Percentiles rank a stretch among this genome's conserved stretches.
Conservation (phyloP, 2,888 invertebrate genomes). For the Caenorhabditis virilis region DNA sequence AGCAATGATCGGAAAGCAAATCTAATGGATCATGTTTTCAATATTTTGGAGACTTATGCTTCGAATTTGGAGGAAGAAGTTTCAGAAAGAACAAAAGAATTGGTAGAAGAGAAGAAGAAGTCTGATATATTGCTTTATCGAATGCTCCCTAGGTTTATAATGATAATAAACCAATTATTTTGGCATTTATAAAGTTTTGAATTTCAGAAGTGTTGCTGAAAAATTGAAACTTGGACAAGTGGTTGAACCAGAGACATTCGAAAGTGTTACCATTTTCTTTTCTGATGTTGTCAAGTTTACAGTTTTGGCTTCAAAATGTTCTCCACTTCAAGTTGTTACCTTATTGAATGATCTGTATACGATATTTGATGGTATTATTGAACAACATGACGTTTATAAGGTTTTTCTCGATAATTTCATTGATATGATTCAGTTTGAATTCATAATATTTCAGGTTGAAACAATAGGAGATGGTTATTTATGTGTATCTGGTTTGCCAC, state of each 20-base stretch:
- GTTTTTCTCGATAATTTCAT: too few relatives aligned
- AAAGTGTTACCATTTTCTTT: slow-evolving; percentile 57
- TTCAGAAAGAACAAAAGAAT: slow-evolving; percentile 44
- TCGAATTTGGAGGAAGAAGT: slow-evolving; percentile 56
- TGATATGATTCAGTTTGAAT: too few relatives aligned
- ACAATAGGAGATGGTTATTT: slow-evolving; percentile 56
- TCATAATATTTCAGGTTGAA: too few relatives aligned
- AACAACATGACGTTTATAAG: slow-evolving; percentile 65
- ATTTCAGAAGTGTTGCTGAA: slow-evolving; percentile 41
- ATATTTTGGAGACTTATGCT: slow-evolving; percentile 57
- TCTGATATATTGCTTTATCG: slow-evolving; percentile 58
- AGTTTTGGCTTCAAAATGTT: slow-evolving; percentile 46
- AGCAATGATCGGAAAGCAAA: slow-evolving; percentile 41
- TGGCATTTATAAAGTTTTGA: background rate
- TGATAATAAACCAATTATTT: background rate
- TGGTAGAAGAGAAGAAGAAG: slow-evolving; percentile 64
- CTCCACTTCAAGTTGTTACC: slow-evolving; percentile 57
- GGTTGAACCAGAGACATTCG: slow-evolving; percentile 53
- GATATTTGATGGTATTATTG: slow-evolving; percentile 63
- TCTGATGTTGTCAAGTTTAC: slow-evolving; percentile 60
- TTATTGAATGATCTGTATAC: slow-evolving; percentile 65
- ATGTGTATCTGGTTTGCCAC: slow-evolving; percentile 54
- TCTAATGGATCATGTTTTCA: slow-evolving; percentile 63
- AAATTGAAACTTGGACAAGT: slow-evolving; percentile 55
- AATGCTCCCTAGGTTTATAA: slow-evolving; percentile 55